A percentile compares a stretch with the other conserved stretches of the same genome.
These are phyloP conservation scores for Drosophila rhopaloa DNA, from an alignment of 1,140 invertebrate species.

Conservation along the genomic window DNA sequence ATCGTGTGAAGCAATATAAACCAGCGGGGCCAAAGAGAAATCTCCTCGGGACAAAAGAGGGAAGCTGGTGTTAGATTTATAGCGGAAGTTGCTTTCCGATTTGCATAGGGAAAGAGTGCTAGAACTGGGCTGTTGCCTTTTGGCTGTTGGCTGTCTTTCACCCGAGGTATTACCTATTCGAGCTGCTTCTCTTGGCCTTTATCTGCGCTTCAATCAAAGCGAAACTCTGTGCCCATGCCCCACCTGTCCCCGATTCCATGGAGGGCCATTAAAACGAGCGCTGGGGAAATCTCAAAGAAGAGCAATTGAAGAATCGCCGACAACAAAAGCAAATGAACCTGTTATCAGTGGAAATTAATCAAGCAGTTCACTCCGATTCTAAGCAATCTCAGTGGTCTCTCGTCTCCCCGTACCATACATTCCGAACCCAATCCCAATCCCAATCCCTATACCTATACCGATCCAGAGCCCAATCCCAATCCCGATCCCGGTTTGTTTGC, in stretches of 20 bases:
- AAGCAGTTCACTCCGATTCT: conserved; percentile 52
- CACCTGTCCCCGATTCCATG: conserved; percentile 30
- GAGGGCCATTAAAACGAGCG: conserved; percentile 42
- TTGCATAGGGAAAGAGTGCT: conserved; percentile 31
- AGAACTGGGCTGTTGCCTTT: not conserved
- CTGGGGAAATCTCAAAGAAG: conserved; percentile 46
- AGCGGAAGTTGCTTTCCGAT: conserved; percentile 42
- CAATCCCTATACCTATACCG: conserved; percentile 12
- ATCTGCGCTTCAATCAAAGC: conserved; percentile 39
- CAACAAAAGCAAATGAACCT: conserved; percentile 83
- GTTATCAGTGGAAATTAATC: conserved; percentile 83
- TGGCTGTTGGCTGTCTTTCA: not conserved
- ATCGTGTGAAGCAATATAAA: conserved; percentile 74
- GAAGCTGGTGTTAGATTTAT: conserved; percentile 37
- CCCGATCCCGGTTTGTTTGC: conserved; percentile 63
- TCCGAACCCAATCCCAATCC: conserved; percentile 20
- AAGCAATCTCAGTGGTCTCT: conserved; percentile 23
- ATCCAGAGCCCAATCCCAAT: conserved; percentile 27
- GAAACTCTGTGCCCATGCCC: conserved; percentile 13
- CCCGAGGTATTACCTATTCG: conserved; percentile 29
- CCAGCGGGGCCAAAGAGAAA: conserved; percentile 21
- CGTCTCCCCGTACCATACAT: conserved; percentile 2
- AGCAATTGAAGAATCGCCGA: conserved; percentile 76
- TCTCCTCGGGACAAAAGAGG: conserved; percentile 3
- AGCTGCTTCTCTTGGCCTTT: conserved; percentile 15